Evolutionary conservation across 2,113 vertebrate species (phyloP), one percentile per base, ranked within the genome.

Genomic region (Naja naja): DNA sequence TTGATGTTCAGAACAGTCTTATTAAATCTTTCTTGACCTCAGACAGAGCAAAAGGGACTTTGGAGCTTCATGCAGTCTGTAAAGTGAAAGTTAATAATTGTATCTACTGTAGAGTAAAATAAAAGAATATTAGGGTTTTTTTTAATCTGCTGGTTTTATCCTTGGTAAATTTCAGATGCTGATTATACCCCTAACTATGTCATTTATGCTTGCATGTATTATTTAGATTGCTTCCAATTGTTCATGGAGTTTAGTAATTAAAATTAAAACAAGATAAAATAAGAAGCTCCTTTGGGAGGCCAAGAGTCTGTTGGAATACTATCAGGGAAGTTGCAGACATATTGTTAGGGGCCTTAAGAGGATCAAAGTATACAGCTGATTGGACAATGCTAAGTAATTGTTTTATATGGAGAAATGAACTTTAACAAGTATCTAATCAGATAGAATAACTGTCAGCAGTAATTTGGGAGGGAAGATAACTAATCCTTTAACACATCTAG

Each of bases 341-440:
- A 74, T 90, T 52, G 43, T 34, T 53, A 23, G 43, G 47, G 23
- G 47, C 47, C 30, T 74, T 69, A 74, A 81, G 30, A 47, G 89
- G 52, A 74, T 22, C 27, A 39, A 52, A 87, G 27, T n/a, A 30
- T n/a, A 47, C 20, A n/a, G 49, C 53, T 43, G 52, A 54, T 85
- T 91, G 69, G 90, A 85, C 74, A 85, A 91, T 85, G 69, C 49
- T 14, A 91, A 91, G 49, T 49, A 90, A 74, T 90, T 90, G 52
- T 69, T 91, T 91, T 85, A 49, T 85, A 85, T 39, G 52, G 52
- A 54, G 20, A 90, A 55, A 25, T 85, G 69, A 91, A 54, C 69
- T 34, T 85, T 85, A 91, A 69, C 39, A 43, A 49, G 20, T 23
- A 85, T 91, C 81, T 91, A 85, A 91, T 85, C 64, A 91, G 16